Evolutionary conservation across 2,797 vertebrate species (phyloP).

Genomic region (Dendrocincla fuliginosa): DNA sequence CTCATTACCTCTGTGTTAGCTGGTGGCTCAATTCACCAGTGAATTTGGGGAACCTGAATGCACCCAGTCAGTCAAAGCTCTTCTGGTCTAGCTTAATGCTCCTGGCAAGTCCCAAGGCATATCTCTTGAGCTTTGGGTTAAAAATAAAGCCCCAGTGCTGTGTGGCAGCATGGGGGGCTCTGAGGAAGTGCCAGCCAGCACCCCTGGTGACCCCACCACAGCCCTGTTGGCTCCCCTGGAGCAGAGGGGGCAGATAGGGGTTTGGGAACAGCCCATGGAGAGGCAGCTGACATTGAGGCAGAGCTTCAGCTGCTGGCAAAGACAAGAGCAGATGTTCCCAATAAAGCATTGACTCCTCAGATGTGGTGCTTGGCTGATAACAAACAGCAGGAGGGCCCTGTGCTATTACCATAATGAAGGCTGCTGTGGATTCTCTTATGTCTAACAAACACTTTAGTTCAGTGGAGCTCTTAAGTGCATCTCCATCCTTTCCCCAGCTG

Average conservation of each 20-base stretch:
- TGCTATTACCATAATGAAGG: neutral
- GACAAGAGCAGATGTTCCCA: slow-evolving; percentile 12
- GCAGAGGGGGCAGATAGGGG: neutral
- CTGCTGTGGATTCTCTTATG: neutral
- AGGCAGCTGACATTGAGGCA: neutral
- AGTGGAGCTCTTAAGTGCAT: neutral
- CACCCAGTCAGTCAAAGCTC: neutral
- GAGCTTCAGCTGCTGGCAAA: neutral
- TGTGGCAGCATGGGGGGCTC: neutral
- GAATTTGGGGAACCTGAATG: rapidly evolving
- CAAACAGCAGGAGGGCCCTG: neutral
- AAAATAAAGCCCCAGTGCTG: neutral
- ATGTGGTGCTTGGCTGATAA: slow-evolving; percentile 30
- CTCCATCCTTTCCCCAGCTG: neutral
- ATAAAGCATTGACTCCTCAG: neutral
- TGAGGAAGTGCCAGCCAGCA: neutral
- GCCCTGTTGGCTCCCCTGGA: neutral
- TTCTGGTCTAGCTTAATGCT: neutral
- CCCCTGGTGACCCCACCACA: neutral
- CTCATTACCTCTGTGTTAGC: rapidly evolving
- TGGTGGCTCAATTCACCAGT: neutral
- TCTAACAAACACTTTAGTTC: neutral
- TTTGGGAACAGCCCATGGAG: neutral
- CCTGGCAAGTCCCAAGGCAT: neutral
- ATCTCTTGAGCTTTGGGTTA: neutral